Conservation (phyloP, 2,113 vertebrate species). For the Stictonetta naevosa region DNA sequence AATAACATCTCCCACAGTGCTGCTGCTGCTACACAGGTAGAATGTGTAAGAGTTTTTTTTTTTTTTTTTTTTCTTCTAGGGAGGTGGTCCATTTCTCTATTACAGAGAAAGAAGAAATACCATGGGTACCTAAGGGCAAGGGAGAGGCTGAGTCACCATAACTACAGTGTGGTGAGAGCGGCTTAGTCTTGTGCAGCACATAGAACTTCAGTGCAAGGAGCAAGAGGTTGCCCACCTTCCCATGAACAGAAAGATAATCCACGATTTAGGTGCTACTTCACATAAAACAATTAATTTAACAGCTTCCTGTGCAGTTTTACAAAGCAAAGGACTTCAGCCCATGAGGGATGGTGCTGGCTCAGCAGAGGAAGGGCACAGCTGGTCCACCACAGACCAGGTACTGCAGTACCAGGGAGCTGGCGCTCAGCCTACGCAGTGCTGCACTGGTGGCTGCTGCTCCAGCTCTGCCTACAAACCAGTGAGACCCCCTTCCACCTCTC, state of each 20-base stretch:
- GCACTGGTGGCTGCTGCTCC: not conserved
- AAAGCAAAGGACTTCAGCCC: rapidly evolving
- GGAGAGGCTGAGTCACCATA: not conserved
- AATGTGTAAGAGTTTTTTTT: not conserved
- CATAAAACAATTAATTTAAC: not conserved
- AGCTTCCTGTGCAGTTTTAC: not conserved
- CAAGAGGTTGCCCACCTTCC: not conserved
- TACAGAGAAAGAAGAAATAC: not conserved
- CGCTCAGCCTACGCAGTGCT: rapidly evolving
- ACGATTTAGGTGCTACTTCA: not conserved
- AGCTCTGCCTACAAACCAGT: not conserved
- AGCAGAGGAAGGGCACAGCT: not conserved
- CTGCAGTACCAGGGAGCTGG: not conserved
- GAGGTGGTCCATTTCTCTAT: not conserved
- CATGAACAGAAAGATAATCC: not conserved
- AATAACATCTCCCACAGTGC: slow-evolving; percentile 55
- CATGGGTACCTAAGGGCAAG: not conserved
- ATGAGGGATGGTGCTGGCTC: rapidly evolving
- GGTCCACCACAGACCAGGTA: not conserved
- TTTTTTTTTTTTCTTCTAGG: not conserved
- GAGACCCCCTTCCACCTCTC: not conserved
- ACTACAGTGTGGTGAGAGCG: not conserved
- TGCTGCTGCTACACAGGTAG: slow-evolving; percentile 43
- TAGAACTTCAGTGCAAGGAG: not conserved
- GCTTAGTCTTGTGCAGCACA: not conserved